Evolutionary conservation across 2,797 vertebrate genomes (phyloP).

Genomic region (Enteromius fasciolatus): DNA sequence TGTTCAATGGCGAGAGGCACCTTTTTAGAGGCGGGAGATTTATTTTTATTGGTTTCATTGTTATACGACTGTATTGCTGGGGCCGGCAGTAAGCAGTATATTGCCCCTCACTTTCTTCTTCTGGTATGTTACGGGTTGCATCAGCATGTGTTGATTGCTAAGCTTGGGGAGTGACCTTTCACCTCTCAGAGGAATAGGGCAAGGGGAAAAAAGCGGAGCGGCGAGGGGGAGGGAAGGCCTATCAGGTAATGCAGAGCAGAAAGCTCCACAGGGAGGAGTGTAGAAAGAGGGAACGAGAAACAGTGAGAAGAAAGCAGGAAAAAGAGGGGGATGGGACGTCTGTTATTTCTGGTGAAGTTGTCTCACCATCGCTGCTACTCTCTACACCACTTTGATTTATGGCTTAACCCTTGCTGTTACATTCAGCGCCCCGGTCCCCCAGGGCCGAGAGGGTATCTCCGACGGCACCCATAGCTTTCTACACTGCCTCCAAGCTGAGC

Average conservation of each 20-base stretch:
- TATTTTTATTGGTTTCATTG: slow-evolving; percentile 17
- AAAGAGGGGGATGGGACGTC: slow-evolving; percentile 38
- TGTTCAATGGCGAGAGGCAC: neutral
- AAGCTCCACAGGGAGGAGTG: slow-evolving; percentile 37
- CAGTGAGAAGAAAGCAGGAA: slow-evolving; percentile 34
- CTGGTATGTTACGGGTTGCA: slow-evolving; percentile 53
- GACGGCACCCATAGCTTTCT: neutral
- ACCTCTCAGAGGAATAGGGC: slow-evolving; percentile 58
- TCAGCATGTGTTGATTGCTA: slow-evolving; percentile 59
- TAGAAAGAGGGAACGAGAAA: slow-evolving; percentile 25
- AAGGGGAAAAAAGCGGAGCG: slow-evolving; percentile 17
- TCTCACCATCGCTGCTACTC: slow-evolving; percentile 34
- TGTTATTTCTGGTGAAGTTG: slow-evolving; percentile 44
- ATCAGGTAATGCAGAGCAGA: slow-evolving; percentile 55
- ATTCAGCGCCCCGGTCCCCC: neutral
- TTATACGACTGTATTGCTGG: neutral
- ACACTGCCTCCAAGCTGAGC: slow-evolving; percentile 12
- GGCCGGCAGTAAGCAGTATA: slow-evolving; percentile 1
- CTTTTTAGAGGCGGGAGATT: neutral
- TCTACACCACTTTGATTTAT: slow-evolving; percentile 34
- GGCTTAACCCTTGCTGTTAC: slow-evolving; percentile 40
- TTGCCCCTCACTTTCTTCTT: neutral
- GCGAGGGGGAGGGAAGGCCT: slow-evolving; percentile 51
- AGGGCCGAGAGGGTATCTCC: neutral
- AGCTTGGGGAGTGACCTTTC: slow-evolving; percentile 63